Conservation (phyloP, 2,113 vertebrate genomes). For the Amblyopsis rosae region DNA sequence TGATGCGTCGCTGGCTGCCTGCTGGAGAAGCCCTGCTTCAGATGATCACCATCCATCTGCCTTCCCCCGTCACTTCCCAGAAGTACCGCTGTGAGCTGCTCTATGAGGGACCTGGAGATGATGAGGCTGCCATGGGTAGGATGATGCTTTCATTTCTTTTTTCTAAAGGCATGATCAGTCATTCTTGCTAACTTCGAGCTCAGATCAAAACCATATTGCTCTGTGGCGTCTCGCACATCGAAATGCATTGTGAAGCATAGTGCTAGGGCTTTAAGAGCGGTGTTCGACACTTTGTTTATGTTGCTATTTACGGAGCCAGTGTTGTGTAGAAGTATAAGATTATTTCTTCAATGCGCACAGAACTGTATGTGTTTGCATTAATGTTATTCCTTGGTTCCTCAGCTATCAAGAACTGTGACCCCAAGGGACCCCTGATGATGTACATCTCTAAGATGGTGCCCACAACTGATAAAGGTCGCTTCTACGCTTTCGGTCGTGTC, state of each 20-base stretch:
- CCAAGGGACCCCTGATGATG: constrained; percentile 94
- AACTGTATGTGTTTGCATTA: not conserved
- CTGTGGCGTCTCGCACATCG: too few relatives aligned
- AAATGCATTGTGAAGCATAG: too few relatives aligned
- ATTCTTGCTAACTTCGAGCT: too few relatives aligned
- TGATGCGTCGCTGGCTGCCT: constrained; percentile 95
- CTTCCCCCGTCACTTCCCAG: constrained; percentile 94
- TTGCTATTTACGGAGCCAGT: too few relatives aligned
- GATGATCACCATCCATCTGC: constrained; percentile 98
- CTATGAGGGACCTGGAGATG: constrained; percentile 91
- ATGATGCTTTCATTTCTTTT: not conserved
- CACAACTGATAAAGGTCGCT: constrained; percentile 92
- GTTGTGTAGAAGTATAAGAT: not conserved
- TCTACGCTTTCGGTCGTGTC: constrained; percentile 94
- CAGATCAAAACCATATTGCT: too few relatives aligned
- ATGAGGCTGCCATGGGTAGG: constrained; percentile 93
- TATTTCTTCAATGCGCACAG: not conserved
- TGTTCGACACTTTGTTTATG: too few relatives aligned
- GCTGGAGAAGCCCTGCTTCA: constrained; percentile 93
- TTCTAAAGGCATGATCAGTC: not conserved
- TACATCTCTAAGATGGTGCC: constrained; percentile 99
- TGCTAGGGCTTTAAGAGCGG: too few relatives aligned
- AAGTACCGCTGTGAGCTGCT: constrained; percentile 94
- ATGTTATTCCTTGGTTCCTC: not conserved
- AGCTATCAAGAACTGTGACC: constrained; percentile 96